Evolutionary conservation across 1,140 invertebrate genomes (phyloP), one percentile per base, ranked within the genome.

Genomic region (Caenorhabditis latens): DNA sequence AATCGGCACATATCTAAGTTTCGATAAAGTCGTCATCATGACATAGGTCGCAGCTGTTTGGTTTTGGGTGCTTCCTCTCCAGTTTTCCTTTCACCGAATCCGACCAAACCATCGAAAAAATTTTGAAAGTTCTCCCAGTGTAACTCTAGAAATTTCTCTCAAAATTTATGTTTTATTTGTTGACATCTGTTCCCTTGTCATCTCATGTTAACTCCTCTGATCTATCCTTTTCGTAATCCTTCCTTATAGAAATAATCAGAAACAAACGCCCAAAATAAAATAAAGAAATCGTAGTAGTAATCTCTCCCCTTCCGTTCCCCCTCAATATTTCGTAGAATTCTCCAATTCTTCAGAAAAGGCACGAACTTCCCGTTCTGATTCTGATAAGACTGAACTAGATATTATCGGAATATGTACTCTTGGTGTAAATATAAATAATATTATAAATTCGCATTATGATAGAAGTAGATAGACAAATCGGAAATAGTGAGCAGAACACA

Each of bases 251-350:
- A 63, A 40, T 71, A 46, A 11, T 21, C 65, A 46, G 13, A 21
- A 71, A 71, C 63, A 40, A 42, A 32, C 4, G 13, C 67, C 42
- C 21, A 32, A 50, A 79, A 50, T 43, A 50, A 50, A 4, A 32
- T n/a, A 32, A 50, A 79, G 21, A 50, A 50, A 53, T 79, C 21
- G 71, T 79, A 24, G 16, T 79, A 79, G 24, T 79, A 79, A 79
- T 79, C 71, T 32, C 32, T 32, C 32, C 32, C 32, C 32, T 32
- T 32, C 32, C 32, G 32, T 32, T 32, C 32, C 32, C 32, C 2
- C 71, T 6, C 16, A 32, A 4, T 50, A 79, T 5, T 79, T 50
- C 71, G 21, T 24, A 79, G 71, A 79, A 50, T 50, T 7, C 11
- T 79, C 21, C 53, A n/a, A 24, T 79, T 79, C 43, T 50, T n/a